phyloP scores from a whole-genome alignment of 2,797 vertebrate genomes.

The Schizopygopsis pylzovi region DNA sequence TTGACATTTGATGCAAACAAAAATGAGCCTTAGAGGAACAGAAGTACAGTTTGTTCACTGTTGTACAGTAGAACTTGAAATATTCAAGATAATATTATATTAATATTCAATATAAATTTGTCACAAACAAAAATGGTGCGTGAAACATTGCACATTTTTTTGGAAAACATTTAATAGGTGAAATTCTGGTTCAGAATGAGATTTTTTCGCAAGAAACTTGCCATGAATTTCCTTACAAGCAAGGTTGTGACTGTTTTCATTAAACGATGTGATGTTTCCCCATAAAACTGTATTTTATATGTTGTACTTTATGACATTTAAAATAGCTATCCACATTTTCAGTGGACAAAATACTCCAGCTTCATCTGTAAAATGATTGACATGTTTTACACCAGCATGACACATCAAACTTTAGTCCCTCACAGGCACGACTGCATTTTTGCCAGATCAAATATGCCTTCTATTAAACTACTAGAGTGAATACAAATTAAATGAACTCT shows the following conservation, averaged over 20 bases:
- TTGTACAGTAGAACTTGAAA: neutral
- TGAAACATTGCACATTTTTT: neutral
- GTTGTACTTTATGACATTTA: neutral
- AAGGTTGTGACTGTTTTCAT: neutral
- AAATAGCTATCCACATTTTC: neutral
- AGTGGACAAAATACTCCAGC: neutral
- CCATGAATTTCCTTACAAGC: neutral
- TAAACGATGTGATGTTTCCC: neutral
- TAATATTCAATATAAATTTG: no score
- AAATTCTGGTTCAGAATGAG: neutral
- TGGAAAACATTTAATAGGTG: neutral
- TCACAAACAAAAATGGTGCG: neutral
- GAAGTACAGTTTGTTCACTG: neutral
- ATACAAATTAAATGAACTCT: neutral
- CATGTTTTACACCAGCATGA: no score
- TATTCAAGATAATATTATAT: neutral
- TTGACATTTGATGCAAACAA: neutral
- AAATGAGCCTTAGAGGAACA: neutral
- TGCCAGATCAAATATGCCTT: neutral
- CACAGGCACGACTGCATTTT: neutral
- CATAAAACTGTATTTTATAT: neutral
- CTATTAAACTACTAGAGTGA: slow-evolving; percentile 1
- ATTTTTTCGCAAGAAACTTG: no score
- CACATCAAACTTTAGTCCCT: neutral
- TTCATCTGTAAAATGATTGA: slow-evolving; percentile 8